Percentiles rank a stretch among this genome's conserved stretches.
Conservation (phyloP, 2,797 vertebrate species). For the Melanotaenia parkinsoni region DNA sequence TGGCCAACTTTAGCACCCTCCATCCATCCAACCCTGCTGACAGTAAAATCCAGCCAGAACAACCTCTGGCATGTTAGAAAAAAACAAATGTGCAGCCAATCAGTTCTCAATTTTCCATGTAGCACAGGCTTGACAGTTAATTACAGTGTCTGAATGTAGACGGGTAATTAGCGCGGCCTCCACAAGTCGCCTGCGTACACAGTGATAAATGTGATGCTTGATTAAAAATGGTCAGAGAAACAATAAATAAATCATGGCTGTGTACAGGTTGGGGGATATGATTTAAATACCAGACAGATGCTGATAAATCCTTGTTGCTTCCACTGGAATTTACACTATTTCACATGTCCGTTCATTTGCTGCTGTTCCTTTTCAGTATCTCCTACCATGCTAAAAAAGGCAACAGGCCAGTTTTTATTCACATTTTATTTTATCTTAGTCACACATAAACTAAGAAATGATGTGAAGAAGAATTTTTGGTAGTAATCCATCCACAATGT, state of each 20-base stretch:
- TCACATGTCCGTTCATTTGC: constrained; percentile 3
- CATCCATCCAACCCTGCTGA: constrained; percentile 28
- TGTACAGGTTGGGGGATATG: constrained; percentile 25
- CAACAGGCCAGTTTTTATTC: not conserved
- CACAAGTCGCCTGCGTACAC: constrained; percentile 54
- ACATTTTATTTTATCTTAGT: not conserved
- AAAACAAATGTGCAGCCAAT: constrained; percentile 66
- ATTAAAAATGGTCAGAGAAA: constrained; percentile 65
- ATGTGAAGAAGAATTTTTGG: not conserved
- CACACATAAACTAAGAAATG: not conserved
- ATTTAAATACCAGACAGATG: constrained; percentile 52
- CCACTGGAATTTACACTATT: constrained; percentile 16
- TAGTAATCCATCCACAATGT: not conserved
- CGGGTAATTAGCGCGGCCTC: constrained; percentile 68
- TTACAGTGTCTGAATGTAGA: constrained; percentile 62
- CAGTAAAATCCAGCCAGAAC: constrained; percentile 39
- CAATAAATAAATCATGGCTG: constrained; percentile 56
- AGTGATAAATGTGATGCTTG: constrained; percentile 69
- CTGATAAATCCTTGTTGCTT: constrained; percentile 27
- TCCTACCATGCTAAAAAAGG: not conserved
- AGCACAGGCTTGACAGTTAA: constrained; percentile 53
- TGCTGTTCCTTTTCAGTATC: constrained; percentile 1
- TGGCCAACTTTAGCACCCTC: constrained; percentile 56
- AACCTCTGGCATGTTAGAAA: constrained; percentile 47
- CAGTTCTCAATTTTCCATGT: constrained; percentile 53